Base-by-base conservation (phyloP, 2,797 vertebrate genomes). In the Ambastaia sidthimunki region DNA sequence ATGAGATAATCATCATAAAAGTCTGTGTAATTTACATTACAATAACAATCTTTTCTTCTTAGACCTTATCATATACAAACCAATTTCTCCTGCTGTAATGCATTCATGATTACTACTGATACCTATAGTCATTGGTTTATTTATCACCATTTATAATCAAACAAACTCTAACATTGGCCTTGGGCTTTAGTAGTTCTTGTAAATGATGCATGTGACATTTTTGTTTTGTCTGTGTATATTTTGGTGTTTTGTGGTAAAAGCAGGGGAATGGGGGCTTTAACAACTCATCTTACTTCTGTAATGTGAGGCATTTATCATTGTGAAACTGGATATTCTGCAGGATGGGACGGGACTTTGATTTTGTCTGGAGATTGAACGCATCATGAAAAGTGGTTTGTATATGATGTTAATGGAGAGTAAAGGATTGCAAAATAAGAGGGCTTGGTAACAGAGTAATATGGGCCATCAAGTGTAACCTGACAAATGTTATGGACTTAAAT, bases 41-140 rank as follows among this genome's bases (percentile, higher is more conserved):
- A 83, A 83, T 76, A 80, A 50, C 73, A 71, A 13, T 71, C 37
- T 73, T 50, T 74, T 71, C 44, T 73, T 74, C 50, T 31, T 47
- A 31, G 48, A 79, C 55, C n/a, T 83, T 76, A 76, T 69, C 80
- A 74, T n/a, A 72, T 52, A 54, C 21, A 69, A 60, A 74, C 59
- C 82, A 76, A 80, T 87, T 85, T 71, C 72, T 81, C 55, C 78
- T 41, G 50, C 25, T 44, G 54, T 81, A 76, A 86, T 85, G 81
- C 81, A 82, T 71, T 75, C 69, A 78, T 79, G 65, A 71, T 78
- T 82, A 84, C 82, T 82, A 84, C 82, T 80, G 68, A 83, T 86
- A 52, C 73, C 69, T 73, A 18, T 63, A 55, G 23, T 73, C 66
- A 73, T 72, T 80, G 50, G 69, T 44, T 72, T 80, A 72, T 73